These are phyloP conservation scores for Vireo altiloquus DNA, from an alignment of 2,113 vertebrate species.

Conservation along the genomic window DNA sequence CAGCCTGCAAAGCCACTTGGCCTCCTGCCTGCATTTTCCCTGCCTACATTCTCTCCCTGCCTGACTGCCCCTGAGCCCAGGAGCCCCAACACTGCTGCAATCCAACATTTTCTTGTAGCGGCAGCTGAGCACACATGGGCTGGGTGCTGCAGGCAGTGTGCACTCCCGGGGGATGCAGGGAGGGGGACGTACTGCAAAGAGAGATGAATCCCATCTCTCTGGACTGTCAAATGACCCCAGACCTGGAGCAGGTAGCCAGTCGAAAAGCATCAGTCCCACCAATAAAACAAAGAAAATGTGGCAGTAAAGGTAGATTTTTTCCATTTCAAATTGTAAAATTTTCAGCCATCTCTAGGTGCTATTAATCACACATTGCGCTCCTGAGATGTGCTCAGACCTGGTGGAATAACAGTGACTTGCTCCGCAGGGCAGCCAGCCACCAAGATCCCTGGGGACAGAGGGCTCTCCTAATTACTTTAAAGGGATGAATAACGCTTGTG, in stretches of 20 bases:
- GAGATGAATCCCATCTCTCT: background rate
- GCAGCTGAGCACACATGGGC: background rate
- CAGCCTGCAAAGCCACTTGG: background rate
- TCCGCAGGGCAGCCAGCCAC: background rate
- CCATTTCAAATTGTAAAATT: background rate
- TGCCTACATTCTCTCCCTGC: background rate
- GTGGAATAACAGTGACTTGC: background rate
- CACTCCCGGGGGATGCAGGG: accelerated
- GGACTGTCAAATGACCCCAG: background rate
- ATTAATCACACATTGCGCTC: background rate
- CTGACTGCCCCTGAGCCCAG: background rate
- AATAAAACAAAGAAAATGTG: background rate
- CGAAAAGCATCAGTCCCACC: background rate
- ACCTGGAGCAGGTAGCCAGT: background rate
- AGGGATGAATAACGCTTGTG: background rate
- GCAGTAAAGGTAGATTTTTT: background rate
- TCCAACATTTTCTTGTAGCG: background rate
- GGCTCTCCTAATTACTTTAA: background rate
- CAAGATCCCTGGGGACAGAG: background rate
- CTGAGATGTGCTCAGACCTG: background rate
- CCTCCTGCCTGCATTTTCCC: background rate
- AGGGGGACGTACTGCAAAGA: background rate
- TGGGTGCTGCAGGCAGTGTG: background rate
- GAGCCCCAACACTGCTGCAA: background rate
- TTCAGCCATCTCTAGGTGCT: background rate